Evolutionary conservation across 92 coral and sea anemone genomes (phyloP).

Genomic region (Palythoa heliodiscus): DNA sequence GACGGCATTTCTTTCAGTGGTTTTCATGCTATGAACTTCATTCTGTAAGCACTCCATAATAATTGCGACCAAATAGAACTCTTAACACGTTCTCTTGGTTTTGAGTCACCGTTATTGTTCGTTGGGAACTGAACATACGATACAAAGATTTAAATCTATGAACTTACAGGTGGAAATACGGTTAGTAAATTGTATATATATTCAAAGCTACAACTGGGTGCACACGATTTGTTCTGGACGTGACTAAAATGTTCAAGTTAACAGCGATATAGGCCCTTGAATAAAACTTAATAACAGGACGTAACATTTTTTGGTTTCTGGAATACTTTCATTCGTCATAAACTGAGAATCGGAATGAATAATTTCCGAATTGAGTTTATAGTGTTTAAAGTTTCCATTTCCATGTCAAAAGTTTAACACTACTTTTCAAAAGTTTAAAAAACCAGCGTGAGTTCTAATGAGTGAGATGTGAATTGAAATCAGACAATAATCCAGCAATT

Average conservation of each 20-base stretch:
- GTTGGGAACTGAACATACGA: not conserved
- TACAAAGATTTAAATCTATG: not conserved
- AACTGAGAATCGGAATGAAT: not conserved
- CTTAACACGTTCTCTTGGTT: not conserved
- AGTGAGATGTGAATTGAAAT: not conserved
- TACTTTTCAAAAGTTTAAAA: not conserved
- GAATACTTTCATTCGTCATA: not conserved
- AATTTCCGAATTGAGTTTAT: not conserved
- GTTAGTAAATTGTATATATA: not conserved
- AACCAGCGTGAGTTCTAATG: conserved; percentile 8
- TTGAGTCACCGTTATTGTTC: not conserved
- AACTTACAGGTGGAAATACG: conserved; percentile 5
- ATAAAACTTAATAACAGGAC: not conserved
- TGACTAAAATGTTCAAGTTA: not conserved
- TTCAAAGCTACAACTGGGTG: conserved; percentile 6
- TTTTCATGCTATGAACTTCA: not conserved
- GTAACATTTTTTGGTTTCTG: not conserved
- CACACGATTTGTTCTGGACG: conserved; percentile 32
- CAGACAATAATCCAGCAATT: not conserved
- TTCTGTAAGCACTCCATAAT: not conserved
- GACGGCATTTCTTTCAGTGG: not conserved
- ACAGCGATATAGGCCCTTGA: not conserved
- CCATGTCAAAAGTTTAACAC: not conserved
- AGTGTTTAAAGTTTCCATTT: not conserved
- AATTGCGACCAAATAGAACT: conserved; percentile 2